Evolutionary conservation across 2,888 invertebrate species (phyloP), one percentile per base, ranked within the genome.

Genomic region (Diadromus collaris): DNA sequence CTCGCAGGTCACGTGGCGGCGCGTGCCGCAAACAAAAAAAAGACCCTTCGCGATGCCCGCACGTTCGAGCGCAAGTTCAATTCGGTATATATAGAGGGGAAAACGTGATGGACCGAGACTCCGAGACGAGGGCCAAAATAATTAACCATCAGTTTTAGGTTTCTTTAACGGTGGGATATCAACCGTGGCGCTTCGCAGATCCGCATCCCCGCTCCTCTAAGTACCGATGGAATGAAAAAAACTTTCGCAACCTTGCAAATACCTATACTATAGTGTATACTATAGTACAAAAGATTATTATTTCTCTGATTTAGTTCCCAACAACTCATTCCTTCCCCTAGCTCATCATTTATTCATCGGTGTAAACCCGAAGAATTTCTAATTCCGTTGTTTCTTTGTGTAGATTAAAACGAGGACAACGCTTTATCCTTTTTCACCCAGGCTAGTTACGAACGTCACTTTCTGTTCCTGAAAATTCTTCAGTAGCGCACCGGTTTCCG

Each of bases 111-210:
- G 51, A 51, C 38, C 24, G 68, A 64, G 58, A 58, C 65, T 64
- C 21, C 76, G 75, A 73, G 54, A 70, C 68, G 68, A 83, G 86
- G 85, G 84, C 86, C 85, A 88, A 88, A 85, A 88, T 90, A 90
- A 90, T 90, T 90, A 90, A 89, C 90, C 88, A 89, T 90, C 89
- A 89, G 90, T 89, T 89, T 90, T 90, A 81, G 89, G 88, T 90
- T 90, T 89, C 90, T 85, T 83, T 69, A 56, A 61, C 81, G 79
- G 76, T 79, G 81, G 79, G 81, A 84, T 83, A 83, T 81, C 80
- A 78, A 77, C 74, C 75, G 34, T 56, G 64, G 60, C 73, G 65
- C 19, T 48, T 48, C 9, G 24, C 21, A 19, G 21, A 19, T 21
- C 24, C 19, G 48, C 1, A 21, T 5, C 1, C 13, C 7, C 51